A percentile compares a stretch with the other conserved stretches of the same genome.
phyloP scores from a whole-genome alignment of 2,888 invertebrate species.

The Leucania comma region DNA sequence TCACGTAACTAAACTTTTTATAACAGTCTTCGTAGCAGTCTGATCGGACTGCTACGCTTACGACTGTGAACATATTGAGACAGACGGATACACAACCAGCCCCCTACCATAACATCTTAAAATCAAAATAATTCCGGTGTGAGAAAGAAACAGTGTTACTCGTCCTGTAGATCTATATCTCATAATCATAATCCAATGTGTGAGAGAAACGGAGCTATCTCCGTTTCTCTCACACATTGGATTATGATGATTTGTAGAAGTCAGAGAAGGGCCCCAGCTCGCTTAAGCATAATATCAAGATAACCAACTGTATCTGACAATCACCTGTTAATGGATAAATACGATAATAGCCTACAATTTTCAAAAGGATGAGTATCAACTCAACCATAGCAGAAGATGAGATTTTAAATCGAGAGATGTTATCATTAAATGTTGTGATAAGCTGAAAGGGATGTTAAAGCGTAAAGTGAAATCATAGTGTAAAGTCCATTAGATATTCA shows the following conservation, averaged over 20 bases:
- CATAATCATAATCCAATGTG: too few species aligned
- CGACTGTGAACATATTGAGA: slow-evolving; percentile 20
- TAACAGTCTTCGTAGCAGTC: not conserved
- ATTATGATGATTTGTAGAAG: too few species aligned
- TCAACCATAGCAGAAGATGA: too few species aligned
- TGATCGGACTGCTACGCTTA: slow-evolving; percentile 8
- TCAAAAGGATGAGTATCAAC: slow-evolving; percentile 1
- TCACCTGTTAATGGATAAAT: not conserved
- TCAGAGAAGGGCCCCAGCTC: slow-evolving; percentile 1
- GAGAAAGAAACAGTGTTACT: too few species aligned
- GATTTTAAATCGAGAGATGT: not conserved
- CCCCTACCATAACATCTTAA: too few species aligned
- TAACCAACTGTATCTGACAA: slow-evolving; percentile 10
- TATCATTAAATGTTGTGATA: not conserved
- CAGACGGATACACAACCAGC: slow-evolving; percentile 16
- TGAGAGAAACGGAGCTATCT: too few species aligned
- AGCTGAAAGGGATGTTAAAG: not conserved
- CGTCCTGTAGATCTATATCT: too few species aligned
- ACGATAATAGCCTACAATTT: not conserved
- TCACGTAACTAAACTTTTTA: not conserved
- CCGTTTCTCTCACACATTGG: too few species aligned
- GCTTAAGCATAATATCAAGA: slow-evolving; percentile 21
- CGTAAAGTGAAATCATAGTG: not conserved
- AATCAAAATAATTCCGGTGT: too few species aligned
- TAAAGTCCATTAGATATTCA: slow-evolving; percentile 2